Base-by-base conservation (phyloP, 2,113 vertebrate genomes). In the Perca schrenkii region DNA sequence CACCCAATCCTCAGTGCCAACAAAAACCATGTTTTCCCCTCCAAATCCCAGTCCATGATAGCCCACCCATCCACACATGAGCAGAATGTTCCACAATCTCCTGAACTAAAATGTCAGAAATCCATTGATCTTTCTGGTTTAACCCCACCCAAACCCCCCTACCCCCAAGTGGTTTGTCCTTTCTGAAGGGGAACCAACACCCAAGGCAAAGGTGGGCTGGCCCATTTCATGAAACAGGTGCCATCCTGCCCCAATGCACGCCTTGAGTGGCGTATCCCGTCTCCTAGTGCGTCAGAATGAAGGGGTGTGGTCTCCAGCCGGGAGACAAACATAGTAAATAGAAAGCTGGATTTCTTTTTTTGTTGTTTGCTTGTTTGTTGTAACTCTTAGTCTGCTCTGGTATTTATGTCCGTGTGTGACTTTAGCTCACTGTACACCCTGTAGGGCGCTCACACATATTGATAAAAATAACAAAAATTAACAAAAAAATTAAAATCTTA, bases 401-500 rank as follows among this genome's bases (percentile, higher is more conserved):
- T 80, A n/a, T 83, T 69, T 58, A 70, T 84, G 85, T 89, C 64
- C 57, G 19, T 86, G 84, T 87, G 79, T 90, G 88, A 88, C 78
- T 77, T 83, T 3, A 88, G 78, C 86, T 76, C 77, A 91, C 83
- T 85, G 87, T 93, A 86, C 94, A 96, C 94, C 95, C 95, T 96
- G 96, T 96, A 95, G 96, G 96, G 94, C 95, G 97, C 96, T 92
- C 95, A 96, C 95, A 94, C 94, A 95, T 94, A 93, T 83, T 96
- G 95, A 91, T 92, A 92, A 92, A 94, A 96, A 94, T 96, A 89
- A 90, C 60, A 84, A 91, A 88, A 84, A 80, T 60, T 85, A 86
- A 90, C 91, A 95, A 96, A 96, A 97, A 97, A 97, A 96, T 96
- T 97, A 97, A 98, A 98, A 92, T 97, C 97, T 98, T 98, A 99